Percentiles rank a stretch among this genome's conserved stretches.
Conservation (phyloP, 2,113 vertebrate species). For the Prionailurus bengalensis region DNA sequence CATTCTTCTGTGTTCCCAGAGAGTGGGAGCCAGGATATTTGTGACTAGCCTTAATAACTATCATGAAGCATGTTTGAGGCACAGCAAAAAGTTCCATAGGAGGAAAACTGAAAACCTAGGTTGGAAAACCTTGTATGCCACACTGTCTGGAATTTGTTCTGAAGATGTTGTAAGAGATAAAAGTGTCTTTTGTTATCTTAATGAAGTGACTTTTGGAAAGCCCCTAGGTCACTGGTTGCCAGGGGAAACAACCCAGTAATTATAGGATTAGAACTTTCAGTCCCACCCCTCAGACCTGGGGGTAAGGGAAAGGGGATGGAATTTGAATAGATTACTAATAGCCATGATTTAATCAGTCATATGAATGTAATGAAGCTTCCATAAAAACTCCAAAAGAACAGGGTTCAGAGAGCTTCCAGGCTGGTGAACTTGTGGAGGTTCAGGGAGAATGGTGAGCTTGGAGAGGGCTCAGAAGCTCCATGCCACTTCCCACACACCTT, state of each 20-base stretch:
- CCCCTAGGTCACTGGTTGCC: background rate
- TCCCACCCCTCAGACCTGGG: background rate
- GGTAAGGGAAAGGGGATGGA: background rate
- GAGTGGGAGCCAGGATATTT: too few species aligned
- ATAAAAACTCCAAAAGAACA: background rate
- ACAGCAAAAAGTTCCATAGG: background rate
- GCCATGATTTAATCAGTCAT: background rate
- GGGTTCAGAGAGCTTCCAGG: background rate
- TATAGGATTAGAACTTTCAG: background rate
- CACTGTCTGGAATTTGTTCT: background rate
- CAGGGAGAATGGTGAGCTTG: background rate
- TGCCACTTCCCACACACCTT: background rate
- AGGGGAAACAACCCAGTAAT: background rate
- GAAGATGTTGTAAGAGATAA: background rate
- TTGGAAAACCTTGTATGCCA: background rate
- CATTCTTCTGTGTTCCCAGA: background rate
- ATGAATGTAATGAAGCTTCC: background rate
- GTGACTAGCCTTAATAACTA: background rate
- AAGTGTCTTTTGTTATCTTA: background rate
- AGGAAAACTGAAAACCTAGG: background rate
- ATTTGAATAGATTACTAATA: background rate
- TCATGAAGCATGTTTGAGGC: background rate
- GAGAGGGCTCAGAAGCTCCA: background rate
- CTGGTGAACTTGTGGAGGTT: too few species aligned
- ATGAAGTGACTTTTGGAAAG: background rate